A percentile compares a stretch with the other conserved stretches of the same genome.
phyloP scores from a whole-genome alignment of 2,113 vertebrate genomes.

The Hipposideros armiger region DNA sequence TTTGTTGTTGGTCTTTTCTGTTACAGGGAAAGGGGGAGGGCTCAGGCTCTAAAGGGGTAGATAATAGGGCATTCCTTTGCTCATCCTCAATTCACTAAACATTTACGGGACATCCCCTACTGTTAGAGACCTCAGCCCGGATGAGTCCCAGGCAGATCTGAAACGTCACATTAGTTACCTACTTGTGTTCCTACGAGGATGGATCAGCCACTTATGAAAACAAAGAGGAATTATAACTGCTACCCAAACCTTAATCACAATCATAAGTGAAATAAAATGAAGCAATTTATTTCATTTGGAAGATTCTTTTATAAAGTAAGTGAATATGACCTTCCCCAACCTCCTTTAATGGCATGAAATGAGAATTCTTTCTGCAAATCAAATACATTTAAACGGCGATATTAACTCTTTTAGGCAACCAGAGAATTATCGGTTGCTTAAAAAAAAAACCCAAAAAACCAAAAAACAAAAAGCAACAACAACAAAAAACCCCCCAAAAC shows the following conservation, averaged over 20 bases:
- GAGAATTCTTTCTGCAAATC: slow-evolving; percentile 59
- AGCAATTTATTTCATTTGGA: slow-evolving; percentile 49
- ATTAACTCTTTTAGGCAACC: slow-evolving; percentile 51
- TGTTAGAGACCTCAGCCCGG: neutral
- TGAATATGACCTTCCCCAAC: slow-evolving; percentile 40
- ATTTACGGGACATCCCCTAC: neutral
- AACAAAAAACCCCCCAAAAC: neutral
- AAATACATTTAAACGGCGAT: slow-evolving; percentile 54
- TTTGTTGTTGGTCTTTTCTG: neutral
- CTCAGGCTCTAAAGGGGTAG: neutral
- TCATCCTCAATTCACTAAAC: neutral
- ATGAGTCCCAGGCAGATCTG: neutral
- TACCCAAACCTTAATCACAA: neutral
- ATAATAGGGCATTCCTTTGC: neutral
- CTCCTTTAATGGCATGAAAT: slow-evolving; percentile 38
- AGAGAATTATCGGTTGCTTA: neutral
- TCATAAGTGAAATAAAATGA: slow-evolving; percentile 41
- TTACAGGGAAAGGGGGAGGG: neutral
- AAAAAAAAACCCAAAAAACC: neutral
- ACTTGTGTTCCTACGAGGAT: neutral
- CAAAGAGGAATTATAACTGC: slow-evolving; percentile 19
- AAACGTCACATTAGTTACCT: neutral
- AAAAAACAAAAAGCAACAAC: neutral
- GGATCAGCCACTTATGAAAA: neutral
- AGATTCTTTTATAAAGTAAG: slow-evolving; percentile 46